Conservation (phyloP, 2,113 vertebrate species). For the Osmerus eperlanus region DNA sequence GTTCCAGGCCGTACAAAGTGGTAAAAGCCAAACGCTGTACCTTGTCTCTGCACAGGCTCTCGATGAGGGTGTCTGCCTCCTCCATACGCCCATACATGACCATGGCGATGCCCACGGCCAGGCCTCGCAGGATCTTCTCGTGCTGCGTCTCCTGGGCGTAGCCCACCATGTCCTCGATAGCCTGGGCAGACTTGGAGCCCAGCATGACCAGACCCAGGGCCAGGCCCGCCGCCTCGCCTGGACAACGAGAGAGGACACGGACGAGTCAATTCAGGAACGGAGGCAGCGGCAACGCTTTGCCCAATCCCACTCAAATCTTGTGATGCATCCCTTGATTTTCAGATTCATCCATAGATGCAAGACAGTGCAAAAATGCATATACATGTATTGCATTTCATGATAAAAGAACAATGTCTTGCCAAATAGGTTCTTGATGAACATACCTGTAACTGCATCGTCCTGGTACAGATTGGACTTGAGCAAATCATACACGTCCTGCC, state of each 20-base stretch:
- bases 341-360: too few species aligned
- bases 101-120: conserved; percentile 93
- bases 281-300: neutral
- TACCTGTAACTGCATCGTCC: conserved; percentile 97
- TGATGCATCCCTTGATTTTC: too few species aligned
- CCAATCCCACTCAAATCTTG: too few species aligned
- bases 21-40: conserved; percentile 51
- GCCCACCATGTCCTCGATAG: conserved; percentile 98
- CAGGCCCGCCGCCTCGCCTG: conserved; percentile 94
- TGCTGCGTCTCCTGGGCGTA: conserved; percentile 98
- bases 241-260: neutral
- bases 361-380: neutral
- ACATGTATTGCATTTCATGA: neutral
- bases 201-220: conserved; percentile 96
- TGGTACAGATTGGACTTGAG: conserved; percentile 98
- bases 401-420: neutral
- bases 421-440: neutral
- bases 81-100: conserved; percentile 99
- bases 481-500: conserved; percentile 96
- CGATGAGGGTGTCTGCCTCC: conserved; percentile 95
- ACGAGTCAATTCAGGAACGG: neutral
- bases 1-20: too few species aligned
- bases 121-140: conserved; percentile 94
- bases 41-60: conserved; percentile 98
- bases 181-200: conserved; percentile 97